phyloP scores from a whole-genome alignment of 2,113 vertebrate genomes.

The Tupaia tana region DNA sequence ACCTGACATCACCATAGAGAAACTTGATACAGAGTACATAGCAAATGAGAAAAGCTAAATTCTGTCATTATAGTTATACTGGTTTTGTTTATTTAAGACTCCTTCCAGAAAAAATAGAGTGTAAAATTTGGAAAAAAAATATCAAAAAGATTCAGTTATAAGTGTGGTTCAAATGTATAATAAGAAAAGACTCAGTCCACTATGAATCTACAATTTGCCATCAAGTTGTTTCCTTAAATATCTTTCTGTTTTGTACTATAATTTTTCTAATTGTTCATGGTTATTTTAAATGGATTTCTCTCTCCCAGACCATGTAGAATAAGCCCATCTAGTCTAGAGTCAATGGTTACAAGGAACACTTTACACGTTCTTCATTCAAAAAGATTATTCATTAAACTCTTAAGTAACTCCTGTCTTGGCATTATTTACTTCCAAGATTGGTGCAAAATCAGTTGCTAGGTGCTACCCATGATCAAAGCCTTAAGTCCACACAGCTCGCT shows the following conservation, averaged over 20 bases:
- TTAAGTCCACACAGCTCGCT: constrained; percentile 13
- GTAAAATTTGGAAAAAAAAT: background rate
- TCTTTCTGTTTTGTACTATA: background rate
- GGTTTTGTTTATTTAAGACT: constrained; percentile 27
- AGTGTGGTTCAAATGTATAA: background rate
- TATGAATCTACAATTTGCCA: background rate
- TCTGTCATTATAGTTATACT: background rate
- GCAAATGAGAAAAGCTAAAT: background rate
- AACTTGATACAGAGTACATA: background rate
- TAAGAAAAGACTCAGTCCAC: background rate
- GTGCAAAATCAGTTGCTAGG: constrained; percentile 46
- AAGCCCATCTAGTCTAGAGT: background rate
- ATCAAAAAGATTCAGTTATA: constrained; percentile 11
- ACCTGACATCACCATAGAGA: background rate
- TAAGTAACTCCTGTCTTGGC: background rate
- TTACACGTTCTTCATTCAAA: background rate
- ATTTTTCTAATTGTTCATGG: background rate
- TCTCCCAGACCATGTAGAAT: background rate
- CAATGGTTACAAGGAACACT: background rate
- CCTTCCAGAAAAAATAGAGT: constrained; percentile 32
- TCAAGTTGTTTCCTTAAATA: background rate
- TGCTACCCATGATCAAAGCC: constrained; percentile 64
- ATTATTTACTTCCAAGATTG: constrained; percentile 39
- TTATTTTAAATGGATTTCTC: background rate
- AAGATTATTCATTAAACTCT: constrained; percentile 46